Conservation (phyloP, 1,140 invertebrate genomes). For the Panulirus ornatus region DNA sequence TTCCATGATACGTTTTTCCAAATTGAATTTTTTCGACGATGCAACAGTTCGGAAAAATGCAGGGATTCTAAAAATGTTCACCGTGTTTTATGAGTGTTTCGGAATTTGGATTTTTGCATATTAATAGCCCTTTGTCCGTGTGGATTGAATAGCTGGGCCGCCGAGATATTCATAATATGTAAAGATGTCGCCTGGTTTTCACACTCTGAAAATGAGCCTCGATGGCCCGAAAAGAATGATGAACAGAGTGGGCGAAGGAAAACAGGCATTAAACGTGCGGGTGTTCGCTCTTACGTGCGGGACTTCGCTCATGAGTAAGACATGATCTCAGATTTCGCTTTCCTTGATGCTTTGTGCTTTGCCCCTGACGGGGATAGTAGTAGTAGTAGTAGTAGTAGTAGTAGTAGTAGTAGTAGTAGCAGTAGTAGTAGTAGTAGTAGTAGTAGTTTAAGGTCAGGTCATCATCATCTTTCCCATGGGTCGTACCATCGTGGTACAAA, state of each 20-base stretch:
- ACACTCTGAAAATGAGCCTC: too few species aligned
- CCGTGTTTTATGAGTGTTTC: conserved; percentile 44
- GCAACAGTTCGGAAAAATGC: conserved; percentile 59
- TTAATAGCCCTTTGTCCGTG: conserved; percentile 51
- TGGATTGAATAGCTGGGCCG: conserved; percentile 35
- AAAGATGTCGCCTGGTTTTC: neutral
- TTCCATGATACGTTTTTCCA: conserved; percentile 48
- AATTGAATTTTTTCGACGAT: conserved; percentile 52
- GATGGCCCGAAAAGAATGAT: neutral
- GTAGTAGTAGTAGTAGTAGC: conserved; percentile 36
- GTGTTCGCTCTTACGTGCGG: too few species aligned
- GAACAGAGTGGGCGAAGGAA: too few species aligned
- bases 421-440: conserved; percentile 38
- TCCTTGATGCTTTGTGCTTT: too few species aligned
- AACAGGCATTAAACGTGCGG: too few species aligned
- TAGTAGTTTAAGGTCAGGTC: too few species aligned
- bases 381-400: conserved; percentile 36
- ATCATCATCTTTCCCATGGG: too few species aligned
- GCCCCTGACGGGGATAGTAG: too few species aligned
- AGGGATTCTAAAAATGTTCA: conserved; percentile 37
- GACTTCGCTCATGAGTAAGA: too few species aligned
- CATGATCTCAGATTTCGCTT: too few species aligned
- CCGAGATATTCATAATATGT: conserved; percentile 19
- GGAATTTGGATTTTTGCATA: conserved; percentile 65
- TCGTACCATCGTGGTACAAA: too few species aligned